Evolutionary conservation across 1,140 invertebrate genomes (phyloP).

Genomic region (Platyscapa corneri): DNA sequence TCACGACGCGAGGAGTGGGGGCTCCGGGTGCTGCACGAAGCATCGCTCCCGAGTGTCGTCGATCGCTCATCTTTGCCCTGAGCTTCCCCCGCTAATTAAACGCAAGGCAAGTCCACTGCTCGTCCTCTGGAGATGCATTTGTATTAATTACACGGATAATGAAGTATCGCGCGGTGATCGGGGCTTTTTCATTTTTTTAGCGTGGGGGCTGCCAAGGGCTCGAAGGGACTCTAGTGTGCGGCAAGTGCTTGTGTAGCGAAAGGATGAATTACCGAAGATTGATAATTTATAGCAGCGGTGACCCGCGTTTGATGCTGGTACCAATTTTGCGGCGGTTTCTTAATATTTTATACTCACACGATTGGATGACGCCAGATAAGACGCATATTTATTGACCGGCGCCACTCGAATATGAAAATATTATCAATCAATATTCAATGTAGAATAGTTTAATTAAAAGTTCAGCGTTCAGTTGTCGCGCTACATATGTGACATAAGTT

Average conservation of each 20-base stretch:
- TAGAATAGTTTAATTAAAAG: conserved; percentile 7
- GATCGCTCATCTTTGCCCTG: conserved; percentile 41
- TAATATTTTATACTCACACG: not conserved
- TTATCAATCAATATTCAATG: conserved; percentile 6
- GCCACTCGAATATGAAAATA: not conserved
- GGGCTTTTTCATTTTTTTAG: not conserved
- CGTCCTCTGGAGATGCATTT: conserved; percentile 52
- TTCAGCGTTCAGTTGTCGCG: not conserved
- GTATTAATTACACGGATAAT: conserved; percentile 53
- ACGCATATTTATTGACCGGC: not conserved
- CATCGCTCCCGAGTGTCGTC: conserved; percentile 35
- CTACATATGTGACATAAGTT: not conserved
- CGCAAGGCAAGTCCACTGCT: conserved; percentile 25
- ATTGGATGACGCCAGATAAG: not conserved
- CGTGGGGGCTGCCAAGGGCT: not conserved
- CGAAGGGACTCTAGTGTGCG: not conserved
- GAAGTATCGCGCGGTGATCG: conserved; percentile 31
- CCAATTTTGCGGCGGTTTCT: not conserved
- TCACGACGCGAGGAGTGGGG: not conserved
- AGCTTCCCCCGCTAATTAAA: conserved; percentile 40
- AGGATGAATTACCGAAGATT: conserved; percentile 16
- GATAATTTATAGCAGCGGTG: not conserved
- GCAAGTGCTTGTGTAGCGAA: not conserved
- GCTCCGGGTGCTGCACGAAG: too few species aligned
- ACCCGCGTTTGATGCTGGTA: not conserved